phyloP scores from a whole-genome alignment of 2,888 invertebrate species.

The Odontocerum albicorne region DNA sequence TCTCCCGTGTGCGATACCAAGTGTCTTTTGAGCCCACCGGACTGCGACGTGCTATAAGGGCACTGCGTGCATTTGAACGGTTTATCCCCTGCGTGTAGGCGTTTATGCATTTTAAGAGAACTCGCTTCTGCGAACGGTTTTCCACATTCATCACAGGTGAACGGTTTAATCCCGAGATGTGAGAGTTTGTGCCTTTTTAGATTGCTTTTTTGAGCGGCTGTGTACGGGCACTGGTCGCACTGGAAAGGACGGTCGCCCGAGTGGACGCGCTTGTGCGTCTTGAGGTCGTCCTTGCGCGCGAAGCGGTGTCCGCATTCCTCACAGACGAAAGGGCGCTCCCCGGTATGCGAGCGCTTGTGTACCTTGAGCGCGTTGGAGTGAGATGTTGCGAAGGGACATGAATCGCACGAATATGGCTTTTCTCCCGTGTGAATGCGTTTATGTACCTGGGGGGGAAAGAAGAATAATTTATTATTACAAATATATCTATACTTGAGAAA shows the following conservation, averaged over 20 bases:
- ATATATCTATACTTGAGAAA: too few species aligned
- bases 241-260: neutral
- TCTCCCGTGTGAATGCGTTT: constrained; percentile 4
- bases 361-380: constrained; percentile 9
- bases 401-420: neutral
- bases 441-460: too few species aligned
- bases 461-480: too few species aligned
- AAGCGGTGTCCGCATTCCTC: constrained; percentile 1
- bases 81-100: neutral
- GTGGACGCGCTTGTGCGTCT: constrained; percentile 4
- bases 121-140: constrained; percentile 8
- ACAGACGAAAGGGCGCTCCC: neutral
- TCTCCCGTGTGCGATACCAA: constrained; percentile 8
- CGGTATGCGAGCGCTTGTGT: constrained; percentile 1
- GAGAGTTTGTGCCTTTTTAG: constrained; percentile 1
- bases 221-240: constrained; percentile 2
- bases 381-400: constrained; percentile 1
- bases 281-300: constrained; percentile 5
- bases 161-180: neutral
- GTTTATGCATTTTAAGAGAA: constrained; percentile 10
- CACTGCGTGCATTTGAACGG: constrained; percentile 8
- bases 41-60: constrained; percentile 8
- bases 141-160: constrained; percentile 5
- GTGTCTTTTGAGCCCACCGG: constrained; percentile 6
- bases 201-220: constrained; percentile 4